These are phyloP conservation scores for Montifringilla adamsi DNA, from an alignment of 2,113 vertebrate species.

Conservation along the genomic window DNA sequence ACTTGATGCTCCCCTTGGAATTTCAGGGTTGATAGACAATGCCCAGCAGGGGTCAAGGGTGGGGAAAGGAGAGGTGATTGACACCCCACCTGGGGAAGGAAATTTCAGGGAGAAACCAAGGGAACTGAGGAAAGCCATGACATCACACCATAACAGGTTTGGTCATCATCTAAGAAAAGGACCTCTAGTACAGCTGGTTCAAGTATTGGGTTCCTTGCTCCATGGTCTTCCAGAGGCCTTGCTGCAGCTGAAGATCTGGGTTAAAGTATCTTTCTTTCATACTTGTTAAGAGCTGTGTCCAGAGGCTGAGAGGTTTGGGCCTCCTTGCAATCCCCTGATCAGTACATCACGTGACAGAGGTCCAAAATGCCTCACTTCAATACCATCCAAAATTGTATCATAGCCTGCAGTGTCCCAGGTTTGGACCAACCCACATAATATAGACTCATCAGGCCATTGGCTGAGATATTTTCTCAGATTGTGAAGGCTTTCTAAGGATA, in stretches of 20 bases:
- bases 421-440: neutral
- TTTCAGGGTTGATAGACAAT: too few species aligned
- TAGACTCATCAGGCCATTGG: fast-evolving
- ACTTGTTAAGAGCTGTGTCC: neutral
- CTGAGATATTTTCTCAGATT: neutral
- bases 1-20: too few species aligned
- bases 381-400: neutral
- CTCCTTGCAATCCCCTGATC: neutral
- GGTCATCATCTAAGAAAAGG: neutral
- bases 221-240: neutral
- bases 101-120: too few species aligned
- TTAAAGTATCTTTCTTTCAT: neutral
- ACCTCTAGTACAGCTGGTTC: neutral
- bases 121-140: too few species aligned
- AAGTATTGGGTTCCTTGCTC: neutral
- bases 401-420: neutral
- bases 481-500: fast-evolving
- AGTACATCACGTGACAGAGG: neutral
- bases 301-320: neutral
- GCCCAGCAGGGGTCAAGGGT: too few species aligned
- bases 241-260: neutral
- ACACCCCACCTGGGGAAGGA: too few species aligned
- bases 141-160: neutral
- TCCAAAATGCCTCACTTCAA: neutral
- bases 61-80: too few species aligned